Evolutionary conservation across 2,888 invertebrate genomes (phyloP).

Genomic region (Argyresthia albistria): DNA sequence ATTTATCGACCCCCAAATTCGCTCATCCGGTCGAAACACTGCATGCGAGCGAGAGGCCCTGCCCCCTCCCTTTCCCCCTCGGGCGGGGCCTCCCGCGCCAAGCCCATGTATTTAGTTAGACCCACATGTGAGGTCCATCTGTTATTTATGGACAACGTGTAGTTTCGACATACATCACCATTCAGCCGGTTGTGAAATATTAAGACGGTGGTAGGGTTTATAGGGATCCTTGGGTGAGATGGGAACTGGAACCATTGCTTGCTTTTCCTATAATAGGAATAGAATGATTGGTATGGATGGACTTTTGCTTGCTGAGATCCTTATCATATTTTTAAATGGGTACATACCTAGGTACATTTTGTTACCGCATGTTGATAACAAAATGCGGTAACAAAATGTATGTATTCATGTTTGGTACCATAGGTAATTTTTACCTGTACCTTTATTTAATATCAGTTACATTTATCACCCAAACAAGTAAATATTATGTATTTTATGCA

Average conservation of each 20-base stretch:
- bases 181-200: slow-evolving; percentile 36
- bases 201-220: slow-evolving; percentile 16
- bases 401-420: no score
- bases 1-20: neutral
- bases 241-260: neutral
- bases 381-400: no score
- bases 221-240: slow-evolving; percentile 9
- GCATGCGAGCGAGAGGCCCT: neutral
- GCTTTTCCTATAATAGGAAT: neutral
- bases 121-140: slow-evolving; percentile 53
- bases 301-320: no score
- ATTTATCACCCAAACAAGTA: no score
- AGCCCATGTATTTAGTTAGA: slow-evolving; percentile 38
- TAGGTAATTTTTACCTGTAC: no score
- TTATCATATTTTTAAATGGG: no score
- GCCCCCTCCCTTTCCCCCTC: slow-evolving; percentile 6
- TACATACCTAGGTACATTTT: no score
- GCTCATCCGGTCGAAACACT: neutral
- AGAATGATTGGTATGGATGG: no score
- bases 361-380: no score
- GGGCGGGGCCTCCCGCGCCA: slow-evolving; percentile 46
- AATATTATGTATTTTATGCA: no score
- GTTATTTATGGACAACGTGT: slow-evolving; percentile 57
- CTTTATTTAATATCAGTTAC: no score
- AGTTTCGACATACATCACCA: slow-evolving; percentile 41